Base-by-base conservation (phyloP, 1,140 invertebrate genomes). In the Metopolophium dirhodum region DNA sequence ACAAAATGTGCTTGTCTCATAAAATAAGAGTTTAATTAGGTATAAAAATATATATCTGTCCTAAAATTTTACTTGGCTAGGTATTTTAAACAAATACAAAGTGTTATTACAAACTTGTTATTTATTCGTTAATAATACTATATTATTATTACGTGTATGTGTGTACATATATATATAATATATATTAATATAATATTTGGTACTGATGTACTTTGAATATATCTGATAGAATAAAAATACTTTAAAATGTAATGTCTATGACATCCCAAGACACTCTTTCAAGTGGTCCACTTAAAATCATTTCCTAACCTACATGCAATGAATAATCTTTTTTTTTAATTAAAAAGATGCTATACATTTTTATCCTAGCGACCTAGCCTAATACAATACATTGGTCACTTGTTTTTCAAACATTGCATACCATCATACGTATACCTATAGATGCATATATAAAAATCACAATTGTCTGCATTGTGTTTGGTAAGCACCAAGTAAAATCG, bases 401-500 rank as follows among this genome's bases (percentile, higher is more conserved):
- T 37, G 49, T 23, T 89, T 89, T 54, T 89, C n/a, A 54, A 54
- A 89, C 22, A 37, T 54, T 11, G 11, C n/a, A 54, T n/a, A 4
- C 7, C n/a, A 49, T 3, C 45, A 86, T 47, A 86, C 22, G 8
- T 37, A 11, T 22, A 1, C 35, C 37, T 26, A 30, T 86, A 86
- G 83, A 9, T n/a, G 6, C 45, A 47, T 87, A 20, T 11, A 49
- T 87, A 87, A 89, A 90, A 90, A 90, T 61, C 51, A 61, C 88
- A 41, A 91, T 91, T 47, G 68, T 68, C 45, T 47, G n/a, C 41
- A 85, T 51, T 57, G 77, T 92, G 22, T 83, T 85, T 85, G 23
- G 22, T 83, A 51, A 83, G 22, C 91, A 92, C 68, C 51, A 51
- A 92, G 77, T 49, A 92, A 92, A 92, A 92, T 92, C 91, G 91